Evolutionary conservation across 2,113 vertebrate genomes (phyloP), one percentile per base, ranked within the genome.

Genomic region (Crotalus helleri): DNA sequence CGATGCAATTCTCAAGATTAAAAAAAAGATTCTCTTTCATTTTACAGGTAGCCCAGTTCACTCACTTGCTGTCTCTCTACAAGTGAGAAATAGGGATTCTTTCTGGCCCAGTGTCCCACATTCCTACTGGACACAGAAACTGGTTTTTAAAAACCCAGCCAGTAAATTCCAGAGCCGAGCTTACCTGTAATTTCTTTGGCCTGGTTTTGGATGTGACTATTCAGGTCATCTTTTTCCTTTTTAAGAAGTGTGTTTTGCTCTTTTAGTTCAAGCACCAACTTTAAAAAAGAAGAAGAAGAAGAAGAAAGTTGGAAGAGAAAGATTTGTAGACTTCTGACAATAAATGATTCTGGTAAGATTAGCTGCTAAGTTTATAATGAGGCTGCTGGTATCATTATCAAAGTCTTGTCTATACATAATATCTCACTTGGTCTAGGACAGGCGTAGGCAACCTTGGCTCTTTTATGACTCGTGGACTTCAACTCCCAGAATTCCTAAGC

Each of bases 121-220:
- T 46, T 46, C 54, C 29, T 54, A 54, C 4, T 33, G 55, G 19
- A 8, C 29, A 88, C 3, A 55, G 21, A 39, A 81, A 55, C 17
- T 46, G 81, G 8, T 9, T 85, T 5, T 91, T 57, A 13, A 51
- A 19, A 81, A 81, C 1, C 17, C 69, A 81, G 17, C 6, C 19
- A 19, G 33, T 49, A 51, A 57, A 46, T 89, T 85, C 94, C 23
- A 49, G 44, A 93, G 86, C 12, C 81, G 87, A 86, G 46, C 95
- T 93, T 95, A 99, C 99, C 99, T 97, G 98, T 99, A 98, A 99
- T 99, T 95, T 99, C 98, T 96, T 97, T 99, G 61, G 98, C 98
- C 97, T 99, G 99, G 94, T 99, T 98, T 94, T 98, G 98, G 93
- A 99, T 99, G 96, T 95, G 96, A 69, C 97, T 97, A 97, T 99